Conservation (phyloP, 2,888 invertebrate species). For the Netelia virgata region DNA sequence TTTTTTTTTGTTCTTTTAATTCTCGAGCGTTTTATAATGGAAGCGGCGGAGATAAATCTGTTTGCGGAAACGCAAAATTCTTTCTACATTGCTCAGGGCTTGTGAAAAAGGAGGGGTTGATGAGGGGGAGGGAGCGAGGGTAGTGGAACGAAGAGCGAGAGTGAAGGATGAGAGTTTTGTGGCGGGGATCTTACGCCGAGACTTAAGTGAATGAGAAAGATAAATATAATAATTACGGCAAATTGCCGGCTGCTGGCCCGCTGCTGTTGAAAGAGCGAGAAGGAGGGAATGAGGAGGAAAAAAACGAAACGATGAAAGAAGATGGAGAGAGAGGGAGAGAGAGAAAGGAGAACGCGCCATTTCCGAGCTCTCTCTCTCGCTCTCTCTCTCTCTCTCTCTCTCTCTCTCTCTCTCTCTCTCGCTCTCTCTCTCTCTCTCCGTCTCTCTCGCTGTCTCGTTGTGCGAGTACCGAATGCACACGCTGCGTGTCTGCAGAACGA, state of each 20-base stretch:
- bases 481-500: slow-evolving; percentile 15
- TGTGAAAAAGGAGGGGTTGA: slow-evolving; percentile 19
- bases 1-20: not conserved
- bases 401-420: not conserved
- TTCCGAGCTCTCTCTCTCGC: not conserved
- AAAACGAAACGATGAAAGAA: slow-evolving; percentile 42
- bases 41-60: slow-evolving; percentile 14
- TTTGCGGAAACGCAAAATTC: slow-evolving; percentile 64
- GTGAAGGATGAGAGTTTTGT: slow-evolving; percentile 58
- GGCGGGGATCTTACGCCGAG: slow-evolving; percentile 64
- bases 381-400: slow-evolving; percentile 11
- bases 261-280: slow-evolving; percentile 63
- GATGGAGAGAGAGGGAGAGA: slow-evolving; percentile 8
- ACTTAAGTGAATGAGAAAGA: slow-evolving; percentile 83
- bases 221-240: slow-evolving; percentile 81
- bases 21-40: not conserved
- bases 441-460: slow-evolving; percentile 28
- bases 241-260: slow-evolving; percentile 73
- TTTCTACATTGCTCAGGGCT: slow-evolving; percentile 15
- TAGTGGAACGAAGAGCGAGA: slow-evolving; percentile 49
- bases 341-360: slow-evolving; percentile 22
- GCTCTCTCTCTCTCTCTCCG: not conserved
- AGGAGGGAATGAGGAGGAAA: slow-evolving; percentile 48
- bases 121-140: slow-evolving; percentile 3
- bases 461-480: slow-evolving; percentile 48